Conservation (phyloP, 2,888 invertebrate genomes). For the Epistrophella euchroma region DNA sequence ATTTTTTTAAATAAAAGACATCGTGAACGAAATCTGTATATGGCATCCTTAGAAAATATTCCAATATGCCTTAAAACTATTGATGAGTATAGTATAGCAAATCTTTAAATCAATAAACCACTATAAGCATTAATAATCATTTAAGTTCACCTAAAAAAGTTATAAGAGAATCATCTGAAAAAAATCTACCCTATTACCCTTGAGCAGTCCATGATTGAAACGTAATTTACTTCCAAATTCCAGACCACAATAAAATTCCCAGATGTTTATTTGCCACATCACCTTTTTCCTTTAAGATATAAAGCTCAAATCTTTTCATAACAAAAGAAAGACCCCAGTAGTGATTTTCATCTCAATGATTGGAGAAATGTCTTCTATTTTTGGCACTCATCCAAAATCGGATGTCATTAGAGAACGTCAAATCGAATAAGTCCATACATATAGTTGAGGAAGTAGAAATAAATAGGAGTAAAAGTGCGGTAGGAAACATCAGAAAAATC, state of each 20-base stretch:
- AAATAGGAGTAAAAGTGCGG: background rate
- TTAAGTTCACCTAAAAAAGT: background rate
- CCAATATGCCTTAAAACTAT: too few relatives aligned
- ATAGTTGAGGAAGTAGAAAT: conserved; percentile 6
- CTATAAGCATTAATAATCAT: background rate
- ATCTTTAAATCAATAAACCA: background rate
- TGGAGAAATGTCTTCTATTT: conserved; percentile 31
- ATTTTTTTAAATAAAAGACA: too few relatives aligned
- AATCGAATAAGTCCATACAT: conserved; percentile 50
- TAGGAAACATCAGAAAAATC: conserved; percentile 8
- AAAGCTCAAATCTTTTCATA: conserved; percentile 53
- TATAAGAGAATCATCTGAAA: background rate
- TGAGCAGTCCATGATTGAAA: conserved; percentile 58
- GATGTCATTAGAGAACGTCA: conserved; percentile 61
- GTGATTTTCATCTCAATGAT: conserved; percentile 63
- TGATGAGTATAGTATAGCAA: background rate
- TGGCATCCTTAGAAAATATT: too few relatives aligned
- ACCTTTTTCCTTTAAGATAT: conserved; percentile 48
- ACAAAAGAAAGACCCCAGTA: conserved; percentile 39
- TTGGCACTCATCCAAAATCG: conserved; percentile 63
- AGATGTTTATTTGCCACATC: conserved; percentile 52
- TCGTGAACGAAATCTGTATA: too few relatives aligned
- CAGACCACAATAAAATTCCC: conserved; percentile 63
- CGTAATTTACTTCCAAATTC: conserved; percentile 46
- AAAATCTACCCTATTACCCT: background rate